Evolutionary conservation across 2,113 vertebrate species (phyloP).

Genomic region (Mirounga angustirostris): DNA sequence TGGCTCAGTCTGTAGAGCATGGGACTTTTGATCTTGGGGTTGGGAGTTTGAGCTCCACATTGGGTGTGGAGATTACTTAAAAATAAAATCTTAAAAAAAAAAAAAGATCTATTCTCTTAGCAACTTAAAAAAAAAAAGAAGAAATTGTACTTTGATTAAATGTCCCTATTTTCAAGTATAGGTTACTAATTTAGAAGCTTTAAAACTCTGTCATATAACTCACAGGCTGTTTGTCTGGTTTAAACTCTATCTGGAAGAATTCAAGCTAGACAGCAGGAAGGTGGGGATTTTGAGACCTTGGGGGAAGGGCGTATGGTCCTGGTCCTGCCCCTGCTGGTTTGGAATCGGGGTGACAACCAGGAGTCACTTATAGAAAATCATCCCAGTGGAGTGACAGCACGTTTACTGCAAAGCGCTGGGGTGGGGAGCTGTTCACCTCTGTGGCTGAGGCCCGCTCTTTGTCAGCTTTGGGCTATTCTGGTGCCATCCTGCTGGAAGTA

Average conservation of each 20-base stretch:
- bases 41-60: neutral
- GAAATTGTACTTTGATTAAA: neutral
- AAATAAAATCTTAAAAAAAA: neutral
- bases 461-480: neutral
- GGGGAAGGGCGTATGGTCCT: neutral
- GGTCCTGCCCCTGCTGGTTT: neutral
- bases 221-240: neutral
- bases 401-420: accelerated
- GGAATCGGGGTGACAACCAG: neutral
- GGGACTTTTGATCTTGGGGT: neutral
- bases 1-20: neutral
- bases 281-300: neutral
- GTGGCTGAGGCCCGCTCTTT: neutral
- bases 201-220: neutral
- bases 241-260: neutral
- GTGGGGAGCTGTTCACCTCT: neutral
- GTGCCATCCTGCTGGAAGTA: neutral
- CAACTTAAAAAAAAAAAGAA: neutral
- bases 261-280: neutral
- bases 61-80: neutral
- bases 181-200: neutral
- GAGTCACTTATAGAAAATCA: neutral
- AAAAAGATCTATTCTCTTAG: neutral
- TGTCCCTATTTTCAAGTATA: neutral
- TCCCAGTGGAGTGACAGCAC: neutral